Conservation (phyloP, 2,113 vertebrate species). For the Galeopterus variegatus region DNA sequence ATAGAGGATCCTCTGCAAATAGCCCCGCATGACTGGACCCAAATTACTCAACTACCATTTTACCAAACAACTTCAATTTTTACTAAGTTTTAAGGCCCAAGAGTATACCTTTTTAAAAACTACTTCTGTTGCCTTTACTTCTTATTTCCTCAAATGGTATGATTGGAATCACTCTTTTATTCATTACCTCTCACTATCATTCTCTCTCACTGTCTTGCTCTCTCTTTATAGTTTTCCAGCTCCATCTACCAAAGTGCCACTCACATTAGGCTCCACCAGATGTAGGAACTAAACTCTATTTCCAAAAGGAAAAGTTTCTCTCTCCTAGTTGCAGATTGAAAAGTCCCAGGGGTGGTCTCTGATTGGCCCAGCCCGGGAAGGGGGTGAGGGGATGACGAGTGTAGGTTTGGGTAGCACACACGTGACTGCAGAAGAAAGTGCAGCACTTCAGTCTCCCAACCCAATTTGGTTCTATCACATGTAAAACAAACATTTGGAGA, state of each 20-base stretch:
- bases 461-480: neutral
- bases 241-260: neutral
- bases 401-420: rapidly evolving
- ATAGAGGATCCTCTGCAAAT: neutral
- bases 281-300: neutral
- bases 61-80: neutral
- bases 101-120: neutral
- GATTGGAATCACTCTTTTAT: neutral
- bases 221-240: neutral
- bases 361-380: neutral
- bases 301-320: neutral
- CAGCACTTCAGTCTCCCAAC: neutral
- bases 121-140: neutral
- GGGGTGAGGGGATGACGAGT: neutral
- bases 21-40: too few species aligned
- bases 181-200: neutral
- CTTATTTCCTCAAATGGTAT: neutral
- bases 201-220: neutral
- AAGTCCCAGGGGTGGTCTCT: neutral
- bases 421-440: neutral
- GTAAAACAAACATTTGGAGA: slow-evolving; percentile 41
- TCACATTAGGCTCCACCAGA: neutral
- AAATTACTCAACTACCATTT: neutral
- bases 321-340: neutral
- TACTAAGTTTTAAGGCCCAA: neutral